Conservation (phyloP, 2,113 vertebrate species). For the Nothobranchius furzeri region DNA sequence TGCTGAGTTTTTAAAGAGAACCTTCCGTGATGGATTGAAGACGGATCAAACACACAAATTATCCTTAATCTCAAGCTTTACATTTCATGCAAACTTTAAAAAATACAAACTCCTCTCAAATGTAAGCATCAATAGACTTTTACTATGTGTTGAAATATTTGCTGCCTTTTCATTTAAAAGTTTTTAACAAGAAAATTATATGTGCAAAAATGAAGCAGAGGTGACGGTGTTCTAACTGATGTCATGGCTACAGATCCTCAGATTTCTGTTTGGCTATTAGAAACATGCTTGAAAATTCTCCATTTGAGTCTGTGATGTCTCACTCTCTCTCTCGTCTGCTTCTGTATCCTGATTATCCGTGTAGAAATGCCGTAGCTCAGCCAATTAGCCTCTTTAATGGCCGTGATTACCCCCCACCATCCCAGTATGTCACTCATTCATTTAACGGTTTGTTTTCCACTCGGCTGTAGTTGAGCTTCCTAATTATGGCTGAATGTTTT, state of each 20-base stretch:
- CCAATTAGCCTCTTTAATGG: slow-evolving; percentile 72
- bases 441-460: slow-evolving; percentile 47
- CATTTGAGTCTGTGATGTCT: slow-evolving; percentile 11
- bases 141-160: too few relatives aligned
- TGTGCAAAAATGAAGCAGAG: too few relatives aligned
- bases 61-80: too few relatives aligned
- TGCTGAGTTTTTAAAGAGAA: too few relatives aligned
- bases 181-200: too few relatives aligned
- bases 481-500: slow-evolving; percentile 70
- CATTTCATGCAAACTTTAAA: too few relatives aligned
- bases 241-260: slow-evolving; percentile 19
- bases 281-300: slow-evolving; percentile 2
- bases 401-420: slow-evolving; percentile 57
- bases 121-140: too few relatives aligned
- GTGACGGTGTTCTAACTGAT: not conserved
- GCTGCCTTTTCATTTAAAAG: too few relatives aligned
- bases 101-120: too few relatives aligned
- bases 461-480: slow-evolving; percentile 49
- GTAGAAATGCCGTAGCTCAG: slow-evolving; percentile 58
- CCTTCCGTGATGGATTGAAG: too few relatives aligned
- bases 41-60: too few relatives aligned
- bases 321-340: slow-evolving; percentile 5
- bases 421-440: slow-evolving; percentile 60
- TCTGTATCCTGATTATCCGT: slow-evolving; percentile 51
- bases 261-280: not conserved